Base-by-base conservation (phyloP, 2,888 invertebrate species). In the Parthenolecanium corni region DNA sequence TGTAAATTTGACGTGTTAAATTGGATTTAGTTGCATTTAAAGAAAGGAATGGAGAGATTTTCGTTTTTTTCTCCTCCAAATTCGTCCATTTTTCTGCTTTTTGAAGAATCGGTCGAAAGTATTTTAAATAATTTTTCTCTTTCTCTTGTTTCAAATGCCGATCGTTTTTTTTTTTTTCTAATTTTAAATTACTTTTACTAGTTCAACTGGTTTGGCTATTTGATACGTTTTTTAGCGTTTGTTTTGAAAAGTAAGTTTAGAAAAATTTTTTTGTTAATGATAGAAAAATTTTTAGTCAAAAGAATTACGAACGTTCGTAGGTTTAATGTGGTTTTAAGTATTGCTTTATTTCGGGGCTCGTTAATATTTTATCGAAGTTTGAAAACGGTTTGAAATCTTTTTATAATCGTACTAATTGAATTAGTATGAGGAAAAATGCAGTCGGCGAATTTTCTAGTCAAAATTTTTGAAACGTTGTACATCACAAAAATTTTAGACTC, bases 401-500 rank as follows among this genome's bases (percentile, higher is more conserved):
- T 40, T 18, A 31, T 31, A 31, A 31, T 31, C 4, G 9, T 31
- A 31, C 31, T 31, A 31, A 31, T 31, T n/a, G n/a, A n/a, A n/a
- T n/a, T n/a, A n/a, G n/a, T n/a, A n/a, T n/a, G 9, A 31, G 4
- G 9, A 31, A 6, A 31, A 31, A 31, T 31, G 4, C 31, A 31
- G 4, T 31, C 31, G 31, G 31, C 31, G 9, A 31, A 31, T 6
- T n/a, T 31, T 31, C 31, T 31, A 31, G 31, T 53, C 40, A 18
- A 40, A 36, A 53, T 40, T n/a, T 53, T 53, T 53, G 23, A 53
- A 40, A 52, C n/a, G 21, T 53, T 38, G 38, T 4, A 38, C 1
- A 53, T 20, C 18, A 52, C 16, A 44, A 44, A 44, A 42, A 42
- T 21, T 9, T 24, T 6, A 24, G 31, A 38, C 11, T 21, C 20